A percentile compares a stretch with the other conserved stretches of the same genome.
Conservation (phyloP, 37 sponge, comb jelly and placozoan species). For the Eunapius fragilis region DNA sequence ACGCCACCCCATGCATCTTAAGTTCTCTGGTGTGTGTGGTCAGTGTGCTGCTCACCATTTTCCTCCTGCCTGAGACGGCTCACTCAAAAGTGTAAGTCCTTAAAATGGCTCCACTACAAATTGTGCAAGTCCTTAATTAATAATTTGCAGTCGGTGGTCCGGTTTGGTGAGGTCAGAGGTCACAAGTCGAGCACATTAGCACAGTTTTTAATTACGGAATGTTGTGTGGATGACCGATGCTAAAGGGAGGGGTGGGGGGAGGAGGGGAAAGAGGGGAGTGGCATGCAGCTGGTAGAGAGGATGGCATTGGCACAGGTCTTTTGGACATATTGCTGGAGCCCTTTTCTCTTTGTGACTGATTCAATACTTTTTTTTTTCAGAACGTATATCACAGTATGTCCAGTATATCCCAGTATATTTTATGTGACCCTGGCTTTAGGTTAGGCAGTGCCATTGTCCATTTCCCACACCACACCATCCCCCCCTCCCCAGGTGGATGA, state of each 20-base stretch:
- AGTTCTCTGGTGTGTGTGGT: conserved; percentile 25
- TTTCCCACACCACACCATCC: no score
- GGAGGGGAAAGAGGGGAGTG: not conserved
- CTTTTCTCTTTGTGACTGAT: no score
- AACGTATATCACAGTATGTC: no score
- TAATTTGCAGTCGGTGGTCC: no score
- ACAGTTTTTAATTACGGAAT: not conserved
- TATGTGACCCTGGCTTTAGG: no score
- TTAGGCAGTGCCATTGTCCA: no score
- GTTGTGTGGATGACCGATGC: not conserved
- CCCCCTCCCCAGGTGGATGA: no score
- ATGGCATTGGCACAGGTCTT: not conserved
- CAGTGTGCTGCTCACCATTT: conserved; percentile 1
- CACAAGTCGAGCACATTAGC: not conserved
- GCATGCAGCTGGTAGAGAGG: not conserved
- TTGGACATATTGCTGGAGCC: no score
- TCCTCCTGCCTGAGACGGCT: conserved; percentile 33
- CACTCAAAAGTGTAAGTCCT: not conserved
- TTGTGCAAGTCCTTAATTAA: no score
- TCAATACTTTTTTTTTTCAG: no score
- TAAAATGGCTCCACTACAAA: no score
- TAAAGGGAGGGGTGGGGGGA: not conserved
- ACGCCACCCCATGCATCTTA: conserved; percentile 26
- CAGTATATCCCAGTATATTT: no score
- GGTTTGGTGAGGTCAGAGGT: not conserved